Base-by-base conservation (phyloP, 2,113 vertebrate species). In the Pungitius pungitius region DNA sequence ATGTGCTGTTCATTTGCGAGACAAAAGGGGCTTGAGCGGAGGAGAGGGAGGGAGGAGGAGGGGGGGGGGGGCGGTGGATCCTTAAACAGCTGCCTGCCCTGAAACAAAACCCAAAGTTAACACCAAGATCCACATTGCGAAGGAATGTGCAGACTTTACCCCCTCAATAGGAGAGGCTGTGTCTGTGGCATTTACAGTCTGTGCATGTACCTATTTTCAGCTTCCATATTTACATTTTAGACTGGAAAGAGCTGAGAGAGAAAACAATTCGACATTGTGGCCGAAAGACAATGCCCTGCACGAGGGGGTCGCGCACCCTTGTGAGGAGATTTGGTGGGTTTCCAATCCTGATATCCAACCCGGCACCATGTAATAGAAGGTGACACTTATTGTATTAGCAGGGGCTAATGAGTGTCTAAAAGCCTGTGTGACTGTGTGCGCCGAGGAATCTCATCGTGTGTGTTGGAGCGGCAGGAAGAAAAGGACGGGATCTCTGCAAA, bases 331-430 rank as follows among this genome's bases (percentile, higher is more conserved):
- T 92, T 92, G 89, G 90, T 89, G 67, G 60, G 78, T 89, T 89
- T 91, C 89, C 90, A 93, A 92, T 93, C 89, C 82, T 91, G 90
- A 92, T 86, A 87, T 92, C 90, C 82, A 77, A 24, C 65, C 67
- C 80, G 11, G 80, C 84, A 92, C 87, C 91, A 89, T 93, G 91
- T 90, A 93, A 93, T 93, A 84, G 86, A 89, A 91, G 91, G 86
- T 90, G 93, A 90, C 93, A 92, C 93, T 93, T 92, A 93, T 93
- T 93, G 92, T 93, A 93, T 91, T 88, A 91, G 90, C 54, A 84
- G 64, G 86, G 40, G 86, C 87, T 93, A 93, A 93, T 93, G 93
- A 93, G 92, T 88, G 88, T 91, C 92, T 93, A 91, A 92, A 92
- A 87, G 92, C 91, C 86, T 91, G 90, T 92, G 90, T 92, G 92